Percentiles rank a stretch among this genome's conserved stretches.
phyloP scores from a whole-genome alignment of 2,797 vertebrate genomes.

The Trachurus trachurus region DNA sequence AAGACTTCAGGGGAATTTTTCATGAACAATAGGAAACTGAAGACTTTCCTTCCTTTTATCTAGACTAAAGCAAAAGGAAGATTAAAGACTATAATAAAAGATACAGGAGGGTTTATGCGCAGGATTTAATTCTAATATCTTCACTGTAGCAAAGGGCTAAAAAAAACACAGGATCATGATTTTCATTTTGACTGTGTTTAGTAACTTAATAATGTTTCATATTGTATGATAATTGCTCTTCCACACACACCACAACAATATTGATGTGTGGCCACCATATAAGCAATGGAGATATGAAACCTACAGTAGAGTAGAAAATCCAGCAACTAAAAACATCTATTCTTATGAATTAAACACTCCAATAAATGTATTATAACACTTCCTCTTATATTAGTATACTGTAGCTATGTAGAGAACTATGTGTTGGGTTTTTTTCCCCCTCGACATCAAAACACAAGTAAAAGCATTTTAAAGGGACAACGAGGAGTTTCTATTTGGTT shows the following conservation, averaged over 20 bases:
- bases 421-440: too few species aligned
- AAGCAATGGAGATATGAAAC: background rate
- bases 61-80: conserved; percentile 31
- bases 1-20: conserved; percentile 52
- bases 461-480: background rate
- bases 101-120: conserved; percentile 21
- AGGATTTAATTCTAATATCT: conserved; percentile 44
- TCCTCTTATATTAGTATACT: background rate
- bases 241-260: background rate
- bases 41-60: conserved; percentile 36
- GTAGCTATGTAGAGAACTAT: background rate
- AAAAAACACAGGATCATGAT: conserved; percentile 28
- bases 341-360: background rate
- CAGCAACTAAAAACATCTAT: background rate
- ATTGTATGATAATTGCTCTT: conserved; percentile 32
- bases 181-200: conserved; percentile 17
- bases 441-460: background rate
- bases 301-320: background rate
- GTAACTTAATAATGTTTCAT: conserved; percentile 24
- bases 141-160: conserved; percentile 1
- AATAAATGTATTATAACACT: background rate
- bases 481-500: too few species aligned
- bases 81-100: conserved; percentile 48
- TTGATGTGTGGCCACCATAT: background rate
- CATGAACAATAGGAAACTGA: conserved; percentile 49